Evolutionary conservation across 1,140 invertebrate genomes (phyloP).

Genomic region (Harlomillsia oculata): DNA sequence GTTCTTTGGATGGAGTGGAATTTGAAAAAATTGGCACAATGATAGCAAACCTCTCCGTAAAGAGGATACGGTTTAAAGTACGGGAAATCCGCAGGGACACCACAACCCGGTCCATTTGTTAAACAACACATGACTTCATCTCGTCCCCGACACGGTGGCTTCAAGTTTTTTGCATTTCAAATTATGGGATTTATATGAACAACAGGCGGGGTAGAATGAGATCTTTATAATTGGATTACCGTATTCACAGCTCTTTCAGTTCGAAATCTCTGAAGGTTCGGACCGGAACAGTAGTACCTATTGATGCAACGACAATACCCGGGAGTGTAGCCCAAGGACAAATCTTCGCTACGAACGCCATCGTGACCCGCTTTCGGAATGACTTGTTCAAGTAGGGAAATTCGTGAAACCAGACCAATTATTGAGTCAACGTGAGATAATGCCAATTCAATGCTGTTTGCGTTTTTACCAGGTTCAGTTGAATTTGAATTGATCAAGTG

Average conservation of each 20-base stretch:
- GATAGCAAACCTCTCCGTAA: constrained; percentile 34
- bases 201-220: no score
- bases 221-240: not conserved
- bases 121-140: constrained; percentile 33
- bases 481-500: not conserved
- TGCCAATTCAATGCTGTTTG: not conserved
- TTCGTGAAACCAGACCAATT: not conserved
- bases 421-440: not conserved
- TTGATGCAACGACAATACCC: constrained; percentile 28
- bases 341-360: constrained; percentile 2
- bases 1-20: no score
- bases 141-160: constrained; percentile 23
- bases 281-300: constrained; percentile 20
- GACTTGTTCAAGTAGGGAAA: not conserved
- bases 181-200: no score
- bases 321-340: constrained; percentile 14
- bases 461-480: not conserved
- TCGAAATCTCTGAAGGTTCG: constrained; percentile 1
- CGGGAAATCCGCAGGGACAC: constrained; percentile 26
- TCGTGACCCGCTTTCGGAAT: not conserved
- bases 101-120: constrained; percentile 28
- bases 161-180: no score
- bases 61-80: constrained; percentile 27
- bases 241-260: constrained; percentile 25
- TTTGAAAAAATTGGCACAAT: no score